Evolutionary conservation across 2,888 invertebrate genomes (phyloP).

Genomic region (Cephonodes hylas): DNA sequence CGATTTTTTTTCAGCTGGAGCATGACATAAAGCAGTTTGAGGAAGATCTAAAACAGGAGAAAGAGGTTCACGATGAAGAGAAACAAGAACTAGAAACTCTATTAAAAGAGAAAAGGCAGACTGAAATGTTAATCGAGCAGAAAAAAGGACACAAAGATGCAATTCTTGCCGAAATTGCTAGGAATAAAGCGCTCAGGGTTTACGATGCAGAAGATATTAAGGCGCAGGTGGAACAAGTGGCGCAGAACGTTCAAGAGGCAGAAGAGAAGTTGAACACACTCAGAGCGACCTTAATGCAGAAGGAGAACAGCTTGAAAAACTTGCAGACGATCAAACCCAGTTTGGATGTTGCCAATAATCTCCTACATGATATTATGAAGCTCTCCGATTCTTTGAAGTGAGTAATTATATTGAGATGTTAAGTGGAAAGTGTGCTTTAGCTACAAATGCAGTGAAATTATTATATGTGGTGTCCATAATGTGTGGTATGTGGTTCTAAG

Average conservation of each 20-base stretch:
- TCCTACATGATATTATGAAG: conserved; percentile 60
- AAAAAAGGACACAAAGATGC: conserved; percentile 57
- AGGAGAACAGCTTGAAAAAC: conserved; percentile 63
- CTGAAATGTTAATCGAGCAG: conserved; percentile 54
- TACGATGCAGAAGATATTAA: conserved; percentile 66
- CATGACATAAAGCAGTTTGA: conserved; percentile 52
- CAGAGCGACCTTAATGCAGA: conserved; percentile 50
- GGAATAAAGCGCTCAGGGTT: conserved; percentile 57
- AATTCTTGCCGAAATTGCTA: conserved; percentile 51
- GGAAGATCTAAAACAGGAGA: conserved; percentile 61
- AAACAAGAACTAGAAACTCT: conserved; percentile 49
- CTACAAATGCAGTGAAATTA: too few relatives aligned
- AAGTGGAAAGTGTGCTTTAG: too few relatives aligned
- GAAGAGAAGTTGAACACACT: conserved; percentile 55
- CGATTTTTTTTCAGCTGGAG: conserved; percentile 45
- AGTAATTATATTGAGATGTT: conserved; percentile 29
- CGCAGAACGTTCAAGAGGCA: conserved; percentile 55
- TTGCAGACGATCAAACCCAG: conserved; percentile 63
- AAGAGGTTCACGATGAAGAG: conserved; percentile 46
- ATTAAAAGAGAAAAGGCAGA: conserved; percentile 49
- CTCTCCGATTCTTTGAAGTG: conserved; percentile 57
- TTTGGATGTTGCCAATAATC: conserved; percentile 57
- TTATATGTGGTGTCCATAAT: too few relatives aligned
- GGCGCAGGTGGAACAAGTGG: conserved; percentile 54
- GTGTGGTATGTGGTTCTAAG: not conserved